Base-by-base conservation (phyloP, 2,113 vertebrate species). In the Apus apus region DNA sequence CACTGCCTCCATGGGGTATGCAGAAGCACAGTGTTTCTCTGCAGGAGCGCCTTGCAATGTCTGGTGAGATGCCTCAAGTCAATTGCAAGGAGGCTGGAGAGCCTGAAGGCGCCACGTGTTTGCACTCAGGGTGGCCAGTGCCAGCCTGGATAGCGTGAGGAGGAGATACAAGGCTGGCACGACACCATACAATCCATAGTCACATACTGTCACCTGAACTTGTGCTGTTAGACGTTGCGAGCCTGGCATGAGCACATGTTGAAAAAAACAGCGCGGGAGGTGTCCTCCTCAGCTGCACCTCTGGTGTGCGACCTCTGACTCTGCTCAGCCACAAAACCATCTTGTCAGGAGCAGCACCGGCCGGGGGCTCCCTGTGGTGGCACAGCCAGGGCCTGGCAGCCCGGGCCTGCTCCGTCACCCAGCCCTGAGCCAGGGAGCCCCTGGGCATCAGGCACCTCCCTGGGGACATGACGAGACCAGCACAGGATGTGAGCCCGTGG, bases 141-240 rank as follows among this genome's bases (percentile, higher is more conserved):
- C 68, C 56, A 58, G 36, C 36, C 34, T 68, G 50, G 50, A 57
- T 43, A n/a, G 40, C 15, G 32, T 6, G 18, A 29, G 40, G 36
- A 65, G 27, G 22, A 64, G 34, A 36, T 62, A 62, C 56, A 56
- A 38, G 62, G 50, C 32, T 46, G 53, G 67, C 45, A 74, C 51
- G 56, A 43, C 56, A 56, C 56, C 56, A 56, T 9, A 40, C 25
- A 40, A 43, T 20, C 21, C 34, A 22, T 25, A 74, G 32, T 26
- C 12, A 2, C n/a, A 48, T 0, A 1, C 48, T 60, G 7, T 34
- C 20, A 62, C 40, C 40, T 74, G 23, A 0, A 0, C 17, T 61
- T 2, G 0, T 43, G 38, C 53, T 43, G 38, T 46, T 74, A 79
- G 38, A 19, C 1, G 0, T 60, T 73, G 32, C 38, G 18, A 15